Base-by-base conservation (phyloP, 2,888 invertebrate species). In the Tachina grossa region DNA sequence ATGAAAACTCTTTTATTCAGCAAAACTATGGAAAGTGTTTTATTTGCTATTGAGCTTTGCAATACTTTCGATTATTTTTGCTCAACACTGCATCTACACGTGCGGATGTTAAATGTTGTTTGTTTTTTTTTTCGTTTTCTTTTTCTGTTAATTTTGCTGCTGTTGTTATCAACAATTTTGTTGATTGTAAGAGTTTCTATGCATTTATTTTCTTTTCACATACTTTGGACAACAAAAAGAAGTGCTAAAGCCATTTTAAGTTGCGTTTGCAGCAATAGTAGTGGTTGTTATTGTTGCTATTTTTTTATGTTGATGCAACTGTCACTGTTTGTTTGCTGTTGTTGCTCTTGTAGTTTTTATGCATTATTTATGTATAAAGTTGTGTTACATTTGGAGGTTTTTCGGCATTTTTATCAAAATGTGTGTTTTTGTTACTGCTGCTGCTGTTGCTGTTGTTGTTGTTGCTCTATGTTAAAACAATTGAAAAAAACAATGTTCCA, bases 361-460 rank as follows among this genome's bases (percentile, higher is more conserved):
- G 66, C 83, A 88, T 90, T 90, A 89, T 90, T 89, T 90, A 89
- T n/a, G n/a, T n/a, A n/a, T 90, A 88, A 89, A 88, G 87, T 88
- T 87, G 89, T 87, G 89, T 89, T 89, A 90, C 89, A 88, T 81
- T 88, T 80, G 68, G 83, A 87, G 88, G 83, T 90, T 89, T 89
- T 88, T 88, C 83, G 87, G 45, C 72, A 53, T 31, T 72, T 76
- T 80, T 65, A 9, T 13, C 66, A 49, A 57, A 45, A 49, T 78
- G 55, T 45, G 11, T 78, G 81, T 57, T 77, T 45, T 16, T 83
- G 68, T 31, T 31, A 31, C 31, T 82, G 69, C 71, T 85, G 72
- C 9, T 66, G 43, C 71, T 85, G 72, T 9, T 68, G 39, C 43
- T 82, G 69, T 75, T 85, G 72, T 9, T 66, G 43, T 75, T 85